Percentiles rank a stretch among this genome's conserved stretches.
Evolutionary conservation across 2,113 vertebrate genomes (phyloP).

Genomic region (Regulus satrapa): DNA sequence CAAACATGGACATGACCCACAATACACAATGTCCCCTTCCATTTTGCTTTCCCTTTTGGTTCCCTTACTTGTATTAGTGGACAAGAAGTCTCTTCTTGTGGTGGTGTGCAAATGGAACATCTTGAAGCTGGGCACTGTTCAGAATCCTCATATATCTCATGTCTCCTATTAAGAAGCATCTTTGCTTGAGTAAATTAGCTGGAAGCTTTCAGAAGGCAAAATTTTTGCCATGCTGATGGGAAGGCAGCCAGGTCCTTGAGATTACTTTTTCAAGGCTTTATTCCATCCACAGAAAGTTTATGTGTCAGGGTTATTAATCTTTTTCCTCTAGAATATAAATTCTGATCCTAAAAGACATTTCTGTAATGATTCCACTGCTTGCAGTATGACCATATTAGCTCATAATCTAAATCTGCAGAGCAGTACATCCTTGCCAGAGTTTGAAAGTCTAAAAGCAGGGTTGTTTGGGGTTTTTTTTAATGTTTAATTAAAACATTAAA

Average conservation of each 20-base stretch:
- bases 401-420: neutral
- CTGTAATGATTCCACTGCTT: neutral
- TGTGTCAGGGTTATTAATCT: neutral
- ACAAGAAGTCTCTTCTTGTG: neutral
- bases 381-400: neutral
- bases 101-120: neutral
- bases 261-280: neutral
- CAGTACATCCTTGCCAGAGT: neutral
- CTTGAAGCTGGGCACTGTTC: neutral
- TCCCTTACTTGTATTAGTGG: neutral
- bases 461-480: accelerated
- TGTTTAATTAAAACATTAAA: neutral
- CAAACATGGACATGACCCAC: accelerated
- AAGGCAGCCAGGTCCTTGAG: neutral
- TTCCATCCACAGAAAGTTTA: neutral
- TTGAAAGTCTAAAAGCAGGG: neutral
- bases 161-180: neutral
- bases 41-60: neutral
- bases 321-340: slow-evolving; percentile 1
- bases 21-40: neutral
- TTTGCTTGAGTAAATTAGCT: neutral
- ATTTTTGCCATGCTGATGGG: neutral
- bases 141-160: neutral
- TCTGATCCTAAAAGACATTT: neutral
- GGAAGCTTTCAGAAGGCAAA: neutral